Evolutionary conservation across 2,797 vertebrate genomes (phyloP).

Genomic region (Scolopax rusticola): DNA sequence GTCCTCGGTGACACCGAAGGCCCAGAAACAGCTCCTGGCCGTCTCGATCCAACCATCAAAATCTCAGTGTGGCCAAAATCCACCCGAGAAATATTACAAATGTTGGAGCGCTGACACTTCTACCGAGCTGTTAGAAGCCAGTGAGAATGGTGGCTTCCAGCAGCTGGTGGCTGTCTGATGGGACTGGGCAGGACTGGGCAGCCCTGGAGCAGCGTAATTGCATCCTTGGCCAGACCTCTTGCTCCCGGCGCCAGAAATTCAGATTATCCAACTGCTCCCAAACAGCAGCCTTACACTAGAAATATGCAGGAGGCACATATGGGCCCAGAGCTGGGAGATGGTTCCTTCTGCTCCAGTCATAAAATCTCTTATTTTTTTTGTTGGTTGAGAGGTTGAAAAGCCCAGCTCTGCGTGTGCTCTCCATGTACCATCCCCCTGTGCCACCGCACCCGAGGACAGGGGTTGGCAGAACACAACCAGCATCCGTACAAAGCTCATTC

Average conservation of each 20-base stretch:
- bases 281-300: not conserved
- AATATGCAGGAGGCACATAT: not conserved
- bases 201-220: not conserved
- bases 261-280: slow-evolving; percentile 10
- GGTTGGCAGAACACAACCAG: not conserved
- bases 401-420: not conserved
- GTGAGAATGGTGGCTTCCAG: not conserved
- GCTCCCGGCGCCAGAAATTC: slow-evolving; percentile 1
- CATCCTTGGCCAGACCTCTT: not conserved
- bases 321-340: not conserved
- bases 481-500: not conserved
- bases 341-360: not conserved
- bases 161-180: not conserved
- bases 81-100: rapidly evolving
- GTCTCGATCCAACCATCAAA: rapidly evolving
- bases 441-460: not conserved
- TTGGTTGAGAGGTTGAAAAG: not conserved
- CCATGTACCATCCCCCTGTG: not conserved
- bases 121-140: rapidly evolving
- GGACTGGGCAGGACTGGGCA: not conserved
- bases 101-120: rapidly evolving
- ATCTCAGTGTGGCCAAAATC: rapidly evolving
- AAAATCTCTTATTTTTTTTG: not conserved
- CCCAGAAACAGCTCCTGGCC: not conserved
- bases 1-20: not conserved